phyloP scores from a whole-genome alignment of 2,888 invertebrate genomes.

The Lissonota sp. region DNA sequence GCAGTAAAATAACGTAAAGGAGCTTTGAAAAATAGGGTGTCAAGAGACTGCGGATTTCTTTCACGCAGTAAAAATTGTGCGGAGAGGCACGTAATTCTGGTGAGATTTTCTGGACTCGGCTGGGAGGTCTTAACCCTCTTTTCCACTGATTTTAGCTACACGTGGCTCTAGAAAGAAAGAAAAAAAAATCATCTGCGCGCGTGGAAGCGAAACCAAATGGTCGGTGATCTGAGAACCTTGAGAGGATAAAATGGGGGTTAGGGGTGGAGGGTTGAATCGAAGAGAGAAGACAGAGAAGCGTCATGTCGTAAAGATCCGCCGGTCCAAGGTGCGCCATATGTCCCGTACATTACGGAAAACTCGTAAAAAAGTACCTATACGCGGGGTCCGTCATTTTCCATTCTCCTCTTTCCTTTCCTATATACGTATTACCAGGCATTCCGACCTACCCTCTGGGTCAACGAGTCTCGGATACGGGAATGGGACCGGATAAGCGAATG shows the following conservation, averaged over 20 bases:
- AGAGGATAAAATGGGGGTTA: neutral
- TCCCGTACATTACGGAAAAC: conserved; percentile 71
- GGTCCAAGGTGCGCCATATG: conserved; percentile 73
- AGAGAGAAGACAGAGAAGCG: conserved; percentile 54
- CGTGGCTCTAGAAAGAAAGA: conserved; percentile 48
- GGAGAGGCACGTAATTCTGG: neutral
- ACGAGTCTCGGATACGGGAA: conserved; percentile 36
- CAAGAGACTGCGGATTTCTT: too few species aligned
- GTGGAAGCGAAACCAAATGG: conserved; percentile 64
- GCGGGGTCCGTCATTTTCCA: conserved; percentile 69
- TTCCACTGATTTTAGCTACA: conserved; percentile 67
- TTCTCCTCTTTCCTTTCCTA: conserved; percentile 31
- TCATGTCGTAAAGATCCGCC: conserved; percentile 68
- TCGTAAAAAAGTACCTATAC: conserved; percentile 70
- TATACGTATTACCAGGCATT: conserved; percentile 22
- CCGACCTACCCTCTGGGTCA: conserved; percentile 40
- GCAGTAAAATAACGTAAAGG: too few species aligned
- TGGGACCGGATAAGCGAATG: conserved; percentile 23
- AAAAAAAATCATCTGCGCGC: neutral
- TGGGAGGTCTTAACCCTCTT: too few species aligned
- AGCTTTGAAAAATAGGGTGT: too few species aligned
- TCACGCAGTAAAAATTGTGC: neutral
- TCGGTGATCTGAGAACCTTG: conserved; percentile 41
- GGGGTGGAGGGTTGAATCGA: too few species aligned
- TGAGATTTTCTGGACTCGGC: neutral